Percentiles rank a stretch among this genome's conserved stretches.
Evolutionary conservation across 2,888 invertebrate species (phyloP).

Genomic region (Drosophila incognita): DNA sequence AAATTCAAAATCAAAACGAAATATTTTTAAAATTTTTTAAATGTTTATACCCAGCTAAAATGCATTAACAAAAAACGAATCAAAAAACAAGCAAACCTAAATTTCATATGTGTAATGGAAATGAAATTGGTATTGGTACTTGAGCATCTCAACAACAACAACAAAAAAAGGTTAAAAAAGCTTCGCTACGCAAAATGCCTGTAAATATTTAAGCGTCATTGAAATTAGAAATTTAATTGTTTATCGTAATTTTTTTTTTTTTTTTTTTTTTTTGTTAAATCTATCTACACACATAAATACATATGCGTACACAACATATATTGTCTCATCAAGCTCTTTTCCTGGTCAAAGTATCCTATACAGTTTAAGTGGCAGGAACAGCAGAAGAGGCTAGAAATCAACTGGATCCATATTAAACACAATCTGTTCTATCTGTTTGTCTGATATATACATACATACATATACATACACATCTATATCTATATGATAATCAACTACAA

Average conservation of each 20-base stretch:
- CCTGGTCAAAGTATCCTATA: slow-evolving; percentile 58
- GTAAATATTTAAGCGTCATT: slow-evolving; percentile 66
- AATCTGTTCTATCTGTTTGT: slow-evolving; percentile 40
- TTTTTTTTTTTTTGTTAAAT: neutral
- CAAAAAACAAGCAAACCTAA: slow-evolving; percentile 15
- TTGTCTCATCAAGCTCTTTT: slow-evolving; percentile 51
- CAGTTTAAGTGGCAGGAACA: slow-evolving; percentile 35
- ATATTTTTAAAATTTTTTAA: slow-evolving; percentile 73
- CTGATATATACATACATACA: slow-evolving; percentile 22
- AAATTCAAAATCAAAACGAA: slow-evolving; percentile 62
- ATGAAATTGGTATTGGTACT: slow-evolving; percentile 51
- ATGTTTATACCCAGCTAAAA: slow-evolving; percentile 69
- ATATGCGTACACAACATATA: neutral
- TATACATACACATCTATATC: slow-evolving; percentile 18
- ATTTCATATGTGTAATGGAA: slow-evolving; percentile 31
- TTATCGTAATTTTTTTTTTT: slow-evolving; percentile 7
- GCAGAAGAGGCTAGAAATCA: slow-evolving; percentile 34
- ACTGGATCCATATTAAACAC: slow-evolving; percentile 6
- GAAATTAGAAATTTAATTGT: slow-evolving; percentile 28
- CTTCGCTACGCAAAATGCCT: slow-evolving; percentile 77
- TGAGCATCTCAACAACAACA: slow-evolving; percentile 45
- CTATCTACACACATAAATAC: neutral
- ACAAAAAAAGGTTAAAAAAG: slow-evolving; percentile 32
- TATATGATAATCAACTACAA: slow-evolving; percentile 44
- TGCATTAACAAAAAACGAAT: slow-evolving; percentile 39